phyloP scores from a whole-genome alignment of 35 echinoderm and acorn worm genomes.

The Heliocidaris tuberculata region DNA sequence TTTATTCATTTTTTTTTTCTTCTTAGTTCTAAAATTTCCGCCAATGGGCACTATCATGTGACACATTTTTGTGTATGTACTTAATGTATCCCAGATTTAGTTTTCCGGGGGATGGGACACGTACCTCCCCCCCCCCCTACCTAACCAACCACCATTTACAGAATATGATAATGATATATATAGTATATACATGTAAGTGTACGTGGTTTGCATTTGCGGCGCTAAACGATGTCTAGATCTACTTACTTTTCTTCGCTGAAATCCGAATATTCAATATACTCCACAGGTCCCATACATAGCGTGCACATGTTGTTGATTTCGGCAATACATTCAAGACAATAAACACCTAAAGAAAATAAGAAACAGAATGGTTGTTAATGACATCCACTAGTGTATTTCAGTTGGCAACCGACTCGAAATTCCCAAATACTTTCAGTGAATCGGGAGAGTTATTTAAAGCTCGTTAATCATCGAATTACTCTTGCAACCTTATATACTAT shows the following conservation, averaged over 20 bases:
- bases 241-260: slow-evolving; percentile 77
- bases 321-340: slow-evolving; percentile 83
- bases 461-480: too few relatives aligned
- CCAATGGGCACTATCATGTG: too few relatives aligned
- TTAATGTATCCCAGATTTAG: too few relatives aligned
- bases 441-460: too few relatives aligned
- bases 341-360: slow-evolving; percentile 53
- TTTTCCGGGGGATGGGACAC: too few relatives aligned
- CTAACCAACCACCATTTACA: neutral
- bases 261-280: slow-evolving; percentile 49
- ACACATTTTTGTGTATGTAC: too few relatives aligned
- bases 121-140: too few relatives aligned
- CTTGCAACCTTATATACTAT: too few relatives aligned
- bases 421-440: too few relatives aligned
- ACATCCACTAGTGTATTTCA: neutral
- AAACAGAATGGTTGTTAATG: neutral
- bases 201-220: neutral
- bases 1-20: neutral
- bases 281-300: slow-evolving; percentile 70
- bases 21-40: too few relatives aligned
- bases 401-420: neutral
- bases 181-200: neutral
- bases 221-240: neutral
- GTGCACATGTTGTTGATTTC: slow-evolving; percentile 82
- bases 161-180: neutral